Evolutionary conservation across 2,113 vertebrate genomes (phyloP).

Genomic region (Vicugna pacos): DNA sequence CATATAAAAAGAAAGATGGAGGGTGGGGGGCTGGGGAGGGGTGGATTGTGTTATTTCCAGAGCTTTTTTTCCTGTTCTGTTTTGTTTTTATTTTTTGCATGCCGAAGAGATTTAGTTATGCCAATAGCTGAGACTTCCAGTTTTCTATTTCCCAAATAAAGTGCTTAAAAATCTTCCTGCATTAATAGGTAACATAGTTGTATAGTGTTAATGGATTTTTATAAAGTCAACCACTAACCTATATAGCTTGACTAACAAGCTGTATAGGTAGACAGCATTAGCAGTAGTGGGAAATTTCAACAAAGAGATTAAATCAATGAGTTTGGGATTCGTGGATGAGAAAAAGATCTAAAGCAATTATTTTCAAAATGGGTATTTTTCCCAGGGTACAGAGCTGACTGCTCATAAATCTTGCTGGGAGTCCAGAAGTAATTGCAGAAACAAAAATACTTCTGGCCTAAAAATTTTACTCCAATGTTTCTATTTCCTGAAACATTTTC

Average conservation of each 20-base stretch:
- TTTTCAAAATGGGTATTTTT: constrained; percentile 51
- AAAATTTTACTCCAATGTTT: background rate
- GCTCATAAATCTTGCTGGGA: constrained; percentile 12
- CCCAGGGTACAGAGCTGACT: constrained; percentile 12
- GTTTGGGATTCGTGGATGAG: constrained; percentile 42
- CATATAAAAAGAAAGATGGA: constrained; percentile 3
- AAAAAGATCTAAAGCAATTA: constrained; percentile 37
- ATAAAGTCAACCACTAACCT: constrained; percentile 21
- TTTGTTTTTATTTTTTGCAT: constrained; percentile 60
- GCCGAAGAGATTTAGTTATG: constrained; percentile 64
- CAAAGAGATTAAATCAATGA: constrained; percentile 18
- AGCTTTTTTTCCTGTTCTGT: background rate
- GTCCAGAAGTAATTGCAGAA: constrained; percentile 51
- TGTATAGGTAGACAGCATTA: constrained; percentile 10
- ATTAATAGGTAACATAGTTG: constrained; percentile 33
- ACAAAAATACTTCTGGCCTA: constrained; percentile 4
- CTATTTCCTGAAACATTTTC: constrained; percentile 16
- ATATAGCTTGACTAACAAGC: background rate
- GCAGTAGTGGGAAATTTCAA: constrained; percentile 53
- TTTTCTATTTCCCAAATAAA: constrained; percentile 59
- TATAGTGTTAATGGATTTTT: constrained; percentile 33
- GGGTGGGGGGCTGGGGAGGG: constrained; percentile 14
- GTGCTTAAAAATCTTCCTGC: constrained; percentile 57
- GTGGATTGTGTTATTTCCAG: constrained; percentile 54
- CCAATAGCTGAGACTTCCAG: constrained; percentile 13